Percentiles rank a stretch among this genome's conserved stretches.
These are phyloP conservation scores for Pyrgilauda ruficollis DNA, from an alignment of 2,113 vertebrate species.

Conservation along the genomic window DNA sequence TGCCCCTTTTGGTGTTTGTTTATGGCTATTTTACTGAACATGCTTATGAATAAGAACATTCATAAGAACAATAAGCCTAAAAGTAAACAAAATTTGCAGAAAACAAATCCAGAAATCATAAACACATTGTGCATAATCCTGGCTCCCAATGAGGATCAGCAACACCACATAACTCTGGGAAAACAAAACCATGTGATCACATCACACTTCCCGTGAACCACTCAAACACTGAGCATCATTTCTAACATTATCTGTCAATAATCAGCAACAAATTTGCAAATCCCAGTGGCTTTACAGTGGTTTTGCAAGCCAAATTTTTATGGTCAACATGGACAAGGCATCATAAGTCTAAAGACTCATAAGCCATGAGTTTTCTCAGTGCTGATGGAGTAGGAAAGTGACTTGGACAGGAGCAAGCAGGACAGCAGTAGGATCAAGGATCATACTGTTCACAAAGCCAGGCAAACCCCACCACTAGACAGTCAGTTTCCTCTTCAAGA, in stretches of 20 bases:
- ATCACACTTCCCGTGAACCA: not conserved
- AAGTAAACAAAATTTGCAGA: not conserved
- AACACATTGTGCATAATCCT: not conserved
- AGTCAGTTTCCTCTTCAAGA: not conserved
- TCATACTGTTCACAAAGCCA: not conserved
- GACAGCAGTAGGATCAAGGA: not conserved
- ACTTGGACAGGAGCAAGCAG: not conserved
- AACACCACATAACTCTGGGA: not conserved
- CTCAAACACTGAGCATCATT: not conserved
- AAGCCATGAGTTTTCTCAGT: not conserved
- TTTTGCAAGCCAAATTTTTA: not conserved
- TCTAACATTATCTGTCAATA: not conserved
- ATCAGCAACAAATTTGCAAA: not conserved
- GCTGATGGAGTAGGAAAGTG: not conserved
- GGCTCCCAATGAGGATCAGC: not conserved
- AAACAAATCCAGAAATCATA: not conserved
- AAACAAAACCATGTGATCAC: not conserved
- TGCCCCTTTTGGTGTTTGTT: not conserved
- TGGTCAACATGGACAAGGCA: not conserved
- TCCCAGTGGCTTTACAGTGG: not conserved
- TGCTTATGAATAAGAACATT: not conserved
- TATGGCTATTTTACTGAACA: conserved; percentile 11
- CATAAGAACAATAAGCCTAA: not conserved
- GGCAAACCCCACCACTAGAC: not conserved
- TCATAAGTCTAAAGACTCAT: not conserved